A percentile compares a stretch with the other conserved stretches of the same genome.
Evolutionary conservation across 23 tunicate genomes (phyloP).

Genomic region (Styela plicata): DNA sequence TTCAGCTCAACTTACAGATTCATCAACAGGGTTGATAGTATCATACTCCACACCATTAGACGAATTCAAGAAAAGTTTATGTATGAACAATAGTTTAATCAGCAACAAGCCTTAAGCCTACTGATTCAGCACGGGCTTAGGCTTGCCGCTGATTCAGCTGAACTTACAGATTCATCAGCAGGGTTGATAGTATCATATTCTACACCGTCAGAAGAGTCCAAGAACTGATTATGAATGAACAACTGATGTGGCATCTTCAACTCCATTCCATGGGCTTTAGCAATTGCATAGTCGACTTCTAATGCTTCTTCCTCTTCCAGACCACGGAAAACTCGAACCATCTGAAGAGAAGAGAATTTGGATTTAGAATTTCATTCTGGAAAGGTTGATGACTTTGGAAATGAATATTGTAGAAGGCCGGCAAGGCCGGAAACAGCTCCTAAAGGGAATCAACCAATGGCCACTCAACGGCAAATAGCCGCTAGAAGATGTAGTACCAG

Average conservation of each 20-base stretch:
- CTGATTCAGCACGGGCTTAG: background rate
- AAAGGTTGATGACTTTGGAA: background rate
- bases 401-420: background rate
- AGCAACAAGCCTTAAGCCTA: too few species aligned
- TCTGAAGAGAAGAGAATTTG: conserved; percentile 41
- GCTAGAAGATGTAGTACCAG: too few species aligned
- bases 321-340: conserved; percentile 80
- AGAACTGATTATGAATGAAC: conserved; percentile 89
- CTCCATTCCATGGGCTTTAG: conserved; percentile 61
- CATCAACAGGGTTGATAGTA: conserved; percentile 85
- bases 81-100: too few species aligned
- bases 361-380: too few species aligned
- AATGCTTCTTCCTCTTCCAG: conserved; percentile 82
- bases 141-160: too few species aligned
- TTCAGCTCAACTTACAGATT: conserved; percentile 54
- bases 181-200: conserved; percentile 92
- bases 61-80: conserved; percentile 67
- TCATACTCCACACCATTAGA: conserved; percentile 62
- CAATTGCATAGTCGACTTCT: conserved; percentile 85
- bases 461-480: too few species aligned
- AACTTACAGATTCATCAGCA: conserved; percentile 90
- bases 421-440: too few species aligned
- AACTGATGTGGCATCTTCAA: conserved; percentile 93
- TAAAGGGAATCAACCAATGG: too few species aligned
- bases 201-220: conserved; percentile 78